Evolutionary conservation across 2,113 vertebrate species (phyloP), one percentile per base, ranked within the genome.

Genomic region (Australoheros scitulus): DNA sequence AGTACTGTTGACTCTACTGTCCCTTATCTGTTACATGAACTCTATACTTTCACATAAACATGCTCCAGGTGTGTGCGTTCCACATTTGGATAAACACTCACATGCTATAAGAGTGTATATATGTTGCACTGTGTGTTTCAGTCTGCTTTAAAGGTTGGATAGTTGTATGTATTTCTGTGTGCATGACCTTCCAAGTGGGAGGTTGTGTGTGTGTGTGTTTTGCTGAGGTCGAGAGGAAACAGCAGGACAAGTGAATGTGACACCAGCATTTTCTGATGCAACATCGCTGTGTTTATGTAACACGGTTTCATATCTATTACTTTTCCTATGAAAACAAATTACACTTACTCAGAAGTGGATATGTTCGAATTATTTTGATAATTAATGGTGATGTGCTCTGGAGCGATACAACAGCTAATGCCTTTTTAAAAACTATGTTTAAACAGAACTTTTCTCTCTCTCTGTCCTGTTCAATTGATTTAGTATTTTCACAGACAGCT

Each of bases 1-100:
- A 84, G 86, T 88, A 63, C 83, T 93, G 93, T 95, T 96, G 95
- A 96, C 92, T 94, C 93, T 94, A 86, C 91, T 41, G 76, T 89
- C 88, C 88, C 87, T 95, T 94, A 96, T 95, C 93, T 91, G 92
- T 94, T 80, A 88, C 92, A 94, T 89, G 92, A 96, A 94, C 95
- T 94, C 93, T 92, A 89, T 92, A 89, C 92, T 87, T 80, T 91
- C 90, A 92, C 94, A 94, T 93, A 93, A 94, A 95, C 94, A 93
- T 87, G 61, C 82, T 82, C 13, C 77, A 32, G 77, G 18, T 87
- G 80, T 81, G 41, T 76, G 61, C 8, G 1, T 77, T 63, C 41
- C 61, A 83, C 20, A 80, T 87, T 81, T 70, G 26, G 32, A 56
- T 76, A 38, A 36, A 72, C 57, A 65, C 24, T 81, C 36, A 50